Evolutionary conservation across 2,888 invertebrate species (phyloP), one percentile per base, ranked within the genome.

Genomic region (Antheraea yamamai): DNA sequence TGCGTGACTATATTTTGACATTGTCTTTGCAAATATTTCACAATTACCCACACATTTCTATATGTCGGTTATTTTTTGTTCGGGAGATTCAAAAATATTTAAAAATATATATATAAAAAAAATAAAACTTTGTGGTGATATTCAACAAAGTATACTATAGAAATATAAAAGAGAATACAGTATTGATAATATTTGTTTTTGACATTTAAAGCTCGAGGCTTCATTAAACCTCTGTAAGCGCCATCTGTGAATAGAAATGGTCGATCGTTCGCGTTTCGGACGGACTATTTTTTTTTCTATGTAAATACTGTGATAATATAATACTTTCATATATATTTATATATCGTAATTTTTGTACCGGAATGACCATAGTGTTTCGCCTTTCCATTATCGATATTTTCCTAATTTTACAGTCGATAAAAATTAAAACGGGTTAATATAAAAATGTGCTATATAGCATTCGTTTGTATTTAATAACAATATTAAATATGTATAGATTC

Each of bases 1-100:
- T 92, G 92, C 92, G 91, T 89, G 84, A 88, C 86, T 84, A 86
- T 84, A 76, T 75, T 76, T 78, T 76, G 35, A 79, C 79, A 75
- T 78, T 76, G 74, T 64, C 68, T 72, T 75, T 75, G 61, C 74
- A 73, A 74, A 68, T 39, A 30, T 47, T 71, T 39, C 18, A 55
- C n/a, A 58, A 47, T 16, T 16, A 66, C 4, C 26, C 26, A 30
- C 30, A 66, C 16, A 66, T 30, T 64, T 64, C 16, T 16, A 66
- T 4, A 64, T 23, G 23, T 61, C 18, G 20, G n/a, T 58, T 58
- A n/a, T 10, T 20, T 8, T 20, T 58, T 23, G 23, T 61, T 12
- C 20, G 12, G 12, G n/a, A 61, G 18, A 20, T 55, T 55, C 20
- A 20, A 55, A 20, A 55, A 55, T 55, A 55, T 20, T 52, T 52